Evolutionary conservation across 2,113 vertebrate genomes (phyloP).

Genomic region (Tylochromis polylepis): DNA sequence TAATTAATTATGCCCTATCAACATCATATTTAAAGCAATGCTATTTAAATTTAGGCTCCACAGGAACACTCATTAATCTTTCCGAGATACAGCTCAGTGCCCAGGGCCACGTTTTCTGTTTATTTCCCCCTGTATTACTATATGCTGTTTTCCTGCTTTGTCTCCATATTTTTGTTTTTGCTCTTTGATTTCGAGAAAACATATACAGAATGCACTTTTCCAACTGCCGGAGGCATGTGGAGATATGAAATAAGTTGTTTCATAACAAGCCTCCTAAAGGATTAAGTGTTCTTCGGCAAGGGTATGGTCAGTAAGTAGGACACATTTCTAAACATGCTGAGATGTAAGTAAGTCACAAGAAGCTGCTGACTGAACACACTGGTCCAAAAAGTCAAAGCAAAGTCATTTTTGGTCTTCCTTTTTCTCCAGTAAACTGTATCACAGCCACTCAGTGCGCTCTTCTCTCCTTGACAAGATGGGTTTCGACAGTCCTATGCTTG

Average conservation of each 20-base stretch:
- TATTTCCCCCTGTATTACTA: not conserved
- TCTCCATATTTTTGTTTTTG: not conserved
- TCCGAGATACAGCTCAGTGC: conserved; percentile 5
- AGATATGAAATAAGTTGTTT: not conserved
- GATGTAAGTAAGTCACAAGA: not conserved
- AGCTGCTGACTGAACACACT: conserved; percentile 20
- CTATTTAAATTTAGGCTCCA: conserved; percentile 51
- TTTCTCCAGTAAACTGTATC: conserved; percentile 1
- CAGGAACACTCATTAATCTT: conserved; percentile 55
- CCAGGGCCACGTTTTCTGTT: conserved; percentile 8
- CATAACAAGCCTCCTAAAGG: not conserved
- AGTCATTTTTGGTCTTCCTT: not conserved
- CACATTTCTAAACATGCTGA: conserved; percentile 19
- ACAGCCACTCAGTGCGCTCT: not conserved
- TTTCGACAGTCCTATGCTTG: conserved; percentile 31
- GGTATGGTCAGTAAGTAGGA: conserved; percentile 28
- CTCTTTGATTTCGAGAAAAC: not conserved
- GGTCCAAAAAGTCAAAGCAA: not conserved
- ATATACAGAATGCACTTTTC: not conserved
- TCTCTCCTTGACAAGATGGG: not conserved
- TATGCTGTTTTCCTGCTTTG: not conserved
- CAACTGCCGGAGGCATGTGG: not conserved
- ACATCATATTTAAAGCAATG: conserved; percentile 30
- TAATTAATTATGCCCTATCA: conserved; percentile 58
- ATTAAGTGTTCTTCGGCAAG: not conserved